Conservation (phyloP, 2,113 vertebrate genomes). For the Hystrix cristata region DNA sequence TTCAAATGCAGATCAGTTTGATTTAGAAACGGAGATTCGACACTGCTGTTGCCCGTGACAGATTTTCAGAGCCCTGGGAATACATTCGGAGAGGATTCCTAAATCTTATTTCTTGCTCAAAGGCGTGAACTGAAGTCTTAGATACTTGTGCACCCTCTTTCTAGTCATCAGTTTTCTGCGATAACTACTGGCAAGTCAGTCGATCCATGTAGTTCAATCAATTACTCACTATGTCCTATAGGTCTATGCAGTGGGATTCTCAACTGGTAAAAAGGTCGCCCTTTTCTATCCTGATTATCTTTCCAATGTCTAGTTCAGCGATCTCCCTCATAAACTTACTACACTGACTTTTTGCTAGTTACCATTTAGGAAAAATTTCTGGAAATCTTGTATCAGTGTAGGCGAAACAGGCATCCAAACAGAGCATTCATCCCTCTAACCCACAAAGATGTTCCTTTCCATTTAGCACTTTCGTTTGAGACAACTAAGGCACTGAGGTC, state of each 20-base stretch:
- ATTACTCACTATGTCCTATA: neutral
- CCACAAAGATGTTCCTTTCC: neutral
- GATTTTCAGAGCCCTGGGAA: neutral
- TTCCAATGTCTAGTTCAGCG: neutral
- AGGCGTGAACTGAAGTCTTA: neutral
- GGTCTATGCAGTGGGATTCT: neutral
- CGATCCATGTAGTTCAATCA: neutral
- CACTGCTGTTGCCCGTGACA: neutral
- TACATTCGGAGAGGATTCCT: neutral
- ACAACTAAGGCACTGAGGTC: neutral
- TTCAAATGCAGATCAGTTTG: slow-evolving; percentile 50
- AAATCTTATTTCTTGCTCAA: neutral
- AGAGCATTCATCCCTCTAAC: neutral
- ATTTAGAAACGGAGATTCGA: neutral
- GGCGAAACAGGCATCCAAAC: neutral
- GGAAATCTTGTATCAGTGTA: neutral
- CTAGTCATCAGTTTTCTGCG: neutral
- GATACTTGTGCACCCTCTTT: neutral
- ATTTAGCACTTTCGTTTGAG: neutral
- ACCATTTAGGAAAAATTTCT: neutral
- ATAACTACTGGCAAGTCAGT: neutral
- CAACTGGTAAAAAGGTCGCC: neutral
- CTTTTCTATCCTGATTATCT: neutral
- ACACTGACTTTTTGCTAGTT: neutral
- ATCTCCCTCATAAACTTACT: neutral